Evolutionary conservation across 1,140 invertebrate species (phyloP).

Genomic region (Asbolus verrucosus): DNA sequence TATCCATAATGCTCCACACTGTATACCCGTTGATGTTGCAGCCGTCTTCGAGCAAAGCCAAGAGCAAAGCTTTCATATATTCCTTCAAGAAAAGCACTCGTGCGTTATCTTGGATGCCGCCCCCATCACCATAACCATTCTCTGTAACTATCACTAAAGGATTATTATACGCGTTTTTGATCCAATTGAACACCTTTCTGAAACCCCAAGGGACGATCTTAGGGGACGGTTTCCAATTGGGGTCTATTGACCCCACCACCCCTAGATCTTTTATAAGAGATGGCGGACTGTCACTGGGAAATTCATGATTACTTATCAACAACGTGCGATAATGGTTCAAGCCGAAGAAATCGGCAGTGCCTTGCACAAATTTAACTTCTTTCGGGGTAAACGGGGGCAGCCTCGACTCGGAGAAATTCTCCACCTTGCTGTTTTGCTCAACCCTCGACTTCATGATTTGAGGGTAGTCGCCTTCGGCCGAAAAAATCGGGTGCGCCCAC

Average conservation of each 20-base stretch:
- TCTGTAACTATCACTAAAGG: constrained; percentile 71
- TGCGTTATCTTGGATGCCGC: constrained; percentile 67
- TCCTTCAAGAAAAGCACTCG: constrained; percentile 63
- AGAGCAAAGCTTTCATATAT: constrained; percentile 45
- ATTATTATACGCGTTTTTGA: constrained; percentile 72
- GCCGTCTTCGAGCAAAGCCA: constrained; percentile 57
- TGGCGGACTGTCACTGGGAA: constrained; percentile 19
- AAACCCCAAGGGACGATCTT: constrained; percentile 76
- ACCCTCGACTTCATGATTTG: constrained; percentile 68
- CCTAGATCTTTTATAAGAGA: constrained; percentile 50
- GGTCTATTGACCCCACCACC: constrained; percentile 5
- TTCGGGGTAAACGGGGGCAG: constrained; percentile 70
- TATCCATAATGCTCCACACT: constrained; percentile 56
- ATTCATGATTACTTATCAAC: constrained; percentile 39
- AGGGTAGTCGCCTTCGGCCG: constrained; percentile 72
- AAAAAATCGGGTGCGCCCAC: constrained; percentile 74
- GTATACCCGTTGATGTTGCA: constrained; percentile 54
- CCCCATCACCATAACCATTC: constrained; percentile 70
- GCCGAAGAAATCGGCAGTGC: constrained; percentile 69
- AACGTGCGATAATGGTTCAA: constrained; percentile 65
- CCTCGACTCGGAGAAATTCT: constrained; percentile 69
- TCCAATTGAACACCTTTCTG: constrained; percentile 75
- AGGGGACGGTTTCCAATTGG: constrained; percentile 44
- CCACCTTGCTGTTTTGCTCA: constrained; percentile 67
- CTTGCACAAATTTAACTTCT: constrained; percentile 63